phyloP scores from a whole-genome alignment of 2,888 invertebrate species.

The Spatulosminthurus flaviceps region DNA sequence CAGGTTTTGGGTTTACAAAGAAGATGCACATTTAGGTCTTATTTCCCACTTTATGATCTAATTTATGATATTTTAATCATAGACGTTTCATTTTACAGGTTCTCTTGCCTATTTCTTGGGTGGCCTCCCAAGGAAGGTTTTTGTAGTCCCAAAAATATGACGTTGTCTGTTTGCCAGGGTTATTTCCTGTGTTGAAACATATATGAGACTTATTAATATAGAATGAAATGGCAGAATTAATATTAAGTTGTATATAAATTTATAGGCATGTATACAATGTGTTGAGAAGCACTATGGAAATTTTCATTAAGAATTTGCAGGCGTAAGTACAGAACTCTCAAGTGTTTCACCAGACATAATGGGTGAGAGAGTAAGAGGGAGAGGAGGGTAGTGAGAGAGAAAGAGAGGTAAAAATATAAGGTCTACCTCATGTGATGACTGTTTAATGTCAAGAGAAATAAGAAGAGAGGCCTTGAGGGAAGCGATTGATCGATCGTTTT shows the following conservation, averaged over 20 bases:
- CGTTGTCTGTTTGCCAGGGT: no score
- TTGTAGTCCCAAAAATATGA: no score
- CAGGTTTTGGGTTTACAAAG: no score
- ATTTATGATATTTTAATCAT: no score
- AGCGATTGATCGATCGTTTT: slow-evolving; percentile 41
- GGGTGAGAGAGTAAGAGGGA: neutral
- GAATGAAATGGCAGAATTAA: no score
- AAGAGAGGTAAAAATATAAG: slow-evolving; percentile 15
- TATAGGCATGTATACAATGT: neutral
- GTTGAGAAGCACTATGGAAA: neutral
- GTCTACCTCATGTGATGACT: slow-evolving; percentile 29
- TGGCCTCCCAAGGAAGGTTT: no score
- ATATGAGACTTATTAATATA: no score
- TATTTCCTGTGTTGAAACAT: no score
- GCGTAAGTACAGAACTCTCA: slow-evolving; percentile 24
- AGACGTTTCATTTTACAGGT: no score
- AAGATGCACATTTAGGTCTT: no score
- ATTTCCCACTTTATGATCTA: no score
- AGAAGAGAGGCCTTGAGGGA: slow-evolving; percentile 38
- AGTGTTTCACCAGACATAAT: slow-evolving; percentile 26
- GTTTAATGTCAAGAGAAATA: slow-evolving; percentile 26
- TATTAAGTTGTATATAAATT: neutral
- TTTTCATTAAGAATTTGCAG: neutral
- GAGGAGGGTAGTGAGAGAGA: slow-evolving; percentile 1
- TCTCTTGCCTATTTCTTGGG: no score